A percentile compares a stretch with the other conserved stretches of the same genome.
Conservation (phyloP, 2,888 invertebrate species). For the Drosophila limbata region DNA sequence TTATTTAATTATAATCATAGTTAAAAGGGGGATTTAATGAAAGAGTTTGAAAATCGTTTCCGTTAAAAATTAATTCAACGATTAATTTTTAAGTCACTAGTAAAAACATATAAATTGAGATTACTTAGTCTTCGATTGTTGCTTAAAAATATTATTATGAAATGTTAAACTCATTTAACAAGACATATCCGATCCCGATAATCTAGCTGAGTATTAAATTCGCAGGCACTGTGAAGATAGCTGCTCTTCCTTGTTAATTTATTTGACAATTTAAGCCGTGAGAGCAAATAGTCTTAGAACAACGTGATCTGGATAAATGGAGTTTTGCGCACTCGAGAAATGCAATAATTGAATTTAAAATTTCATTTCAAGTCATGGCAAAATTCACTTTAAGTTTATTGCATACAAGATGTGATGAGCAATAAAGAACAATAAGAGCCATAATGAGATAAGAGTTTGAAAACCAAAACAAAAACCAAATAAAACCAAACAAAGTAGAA, state of each 20-base stretch:
- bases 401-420: conserved; percentile 37
- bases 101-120: no score
- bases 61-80: no score
- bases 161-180: conserved; percentile 1
- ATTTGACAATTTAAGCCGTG: conserved; percentile 6
- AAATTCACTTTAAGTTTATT: conserved; percentile 1
- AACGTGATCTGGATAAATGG: not conserved
- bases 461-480: conserved; percentile 34
- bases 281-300: conserved; percentile 5
- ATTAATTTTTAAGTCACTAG: no score
- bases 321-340: not conserved
- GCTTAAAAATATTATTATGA: not conserved
- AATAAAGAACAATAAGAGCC: conserved; percentile 44
- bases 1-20: no score
- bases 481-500: conserved; percentile 8
- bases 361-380: conserved; percentile 8
- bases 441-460: conserved; percentile 57
- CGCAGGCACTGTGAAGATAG: conserved; percentile 5
- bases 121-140: no score
- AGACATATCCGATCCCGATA: conserved; percentile 11
- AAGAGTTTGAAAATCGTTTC: no score
- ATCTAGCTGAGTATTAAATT: conserved; percentile 9
- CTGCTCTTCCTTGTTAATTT: conserved; percentile 3
- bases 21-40: no score
- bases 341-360: conserved; percentile 18